Percentiles rank a stretch among this genome's conserved stretches.
Conservation (phyloP, 2,888 invertebrate species). For the Machimus atricapillus region DNA sequence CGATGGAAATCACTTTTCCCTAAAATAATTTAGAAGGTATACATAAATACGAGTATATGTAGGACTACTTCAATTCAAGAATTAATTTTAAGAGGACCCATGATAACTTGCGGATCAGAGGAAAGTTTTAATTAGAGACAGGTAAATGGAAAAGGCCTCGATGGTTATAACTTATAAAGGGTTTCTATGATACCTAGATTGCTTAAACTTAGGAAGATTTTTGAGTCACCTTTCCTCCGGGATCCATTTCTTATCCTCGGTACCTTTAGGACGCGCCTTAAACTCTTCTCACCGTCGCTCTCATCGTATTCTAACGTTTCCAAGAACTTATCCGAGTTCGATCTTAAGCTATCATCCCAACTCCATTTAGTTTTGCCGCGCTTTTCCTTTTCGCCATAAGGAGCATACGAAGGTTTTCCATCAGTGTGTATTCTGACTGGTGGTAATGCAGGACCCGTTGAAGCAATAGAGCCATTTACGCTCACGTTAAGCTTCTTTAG, state of each 20-base stretch:
- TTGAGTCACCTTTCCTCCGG: not conserved
- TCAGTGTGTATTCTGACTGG: conserved; percentile 13
- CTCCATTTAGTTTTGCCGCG: conserved; percentile 52
- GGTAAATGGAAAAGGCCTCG: not conserved
- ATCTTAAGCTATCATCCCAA: conserved; percentile 61
- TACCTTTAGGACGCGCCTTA: conserved; percentile 41
- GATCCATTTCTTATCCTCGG: conserved; percentile 32
- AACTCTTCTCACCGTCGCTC: conserved; percentile 42
- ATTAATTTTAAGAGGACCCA: not conserved
- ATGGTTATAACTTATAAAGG: not conserved
- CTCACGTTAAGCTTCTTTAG: conserved; percentile 50
- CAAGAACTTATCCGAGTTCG: conserved; percentile 60
- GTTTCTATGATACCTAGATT: not conserved
- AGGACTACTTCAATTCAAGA: not conserved
- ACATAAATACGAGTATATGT: not conserved
- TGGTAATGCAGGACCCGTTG: not conserved
- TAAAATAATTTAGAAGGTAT: not conserved
- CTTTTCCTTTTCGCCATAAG: not conserved
- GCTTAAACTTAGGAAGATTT: not conserved
- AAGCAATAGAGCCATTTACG: not conserved
- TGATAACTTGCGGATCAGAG: not conserved
- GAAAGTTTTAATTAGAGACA: not conserved
- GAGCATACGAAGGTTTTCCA: not conserved
- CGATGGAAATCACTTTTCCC: not conserved
- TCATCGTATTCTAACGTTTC: conserved; percentile 59